Evolutionary conservation across 2,888 invertebrate species (phyloP).

Genomic region (Drosophila phalerata): DNA sequence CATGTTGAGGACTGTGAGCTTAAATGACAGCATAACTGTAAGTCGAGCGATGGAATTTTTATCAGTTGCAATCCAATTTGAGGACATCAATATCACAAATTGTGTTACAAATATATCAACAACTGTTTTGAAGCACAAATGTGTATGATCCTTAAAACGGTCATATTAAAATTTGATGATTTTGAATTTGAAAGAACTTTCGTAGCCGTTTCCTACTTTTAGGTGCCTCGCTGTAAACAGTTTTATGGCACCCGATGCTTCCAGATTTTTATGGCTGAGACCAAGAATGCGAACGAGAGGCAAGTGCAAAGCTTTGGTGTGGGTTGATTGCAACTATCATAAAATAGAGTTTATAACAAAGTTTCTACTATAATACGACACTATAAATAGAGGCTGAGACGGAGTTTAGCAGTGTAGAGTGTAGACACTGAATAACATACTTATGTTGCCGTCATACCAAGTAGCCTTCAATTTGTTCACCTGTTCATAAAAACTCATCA

Average conservation of each 20-base stretch:
- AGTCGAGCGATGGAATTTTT: conserved; percentile 52
- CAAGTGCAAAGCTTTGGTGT: conserved; percentile 57
- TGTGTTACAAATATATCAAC: neutral
- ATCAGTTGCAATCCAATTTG: conserved; percentile 13
- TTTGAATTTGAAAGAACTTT: conserved; percentile 1
- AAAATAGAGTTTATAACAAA: conserved; percentile 62
- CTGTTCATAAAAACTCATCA: conserved; percentile 40
- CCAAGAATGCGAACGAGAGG: neutral
- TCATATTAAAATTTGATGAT: conserved; percentile 4
- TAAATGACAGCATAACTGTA: conserved; percentile 17
- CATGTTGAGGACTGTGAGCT: conserved; percentile 34
- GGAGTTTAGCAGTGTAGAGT: conserved; percentile 9
- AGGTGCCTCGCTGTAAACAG: conserved; percentile 39
- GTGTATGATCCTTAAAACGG: neutral
- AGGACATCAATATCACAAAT: neutral
- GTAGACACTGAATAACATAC: conserved; percentile 26
- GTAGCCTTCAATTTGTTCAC: conserved; percentile 38
- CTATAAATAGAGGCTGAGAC: conserved; percentile 50
- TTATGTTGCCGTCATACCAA: neutral
- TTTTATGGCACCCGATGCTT: conserved; percentile 57
- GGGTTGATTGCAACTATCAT: conserved; percentile 61
- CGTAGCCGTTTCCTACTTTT: neutral
- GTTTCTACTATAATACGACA: conserved; percentile 60
- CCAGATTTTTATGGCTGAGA: conserved; percentile 46
- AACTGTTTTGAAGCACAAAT: neutral